Conservation (phyloP, 2,113 vertebrate species). For the Holacanthus passer region DNA sequence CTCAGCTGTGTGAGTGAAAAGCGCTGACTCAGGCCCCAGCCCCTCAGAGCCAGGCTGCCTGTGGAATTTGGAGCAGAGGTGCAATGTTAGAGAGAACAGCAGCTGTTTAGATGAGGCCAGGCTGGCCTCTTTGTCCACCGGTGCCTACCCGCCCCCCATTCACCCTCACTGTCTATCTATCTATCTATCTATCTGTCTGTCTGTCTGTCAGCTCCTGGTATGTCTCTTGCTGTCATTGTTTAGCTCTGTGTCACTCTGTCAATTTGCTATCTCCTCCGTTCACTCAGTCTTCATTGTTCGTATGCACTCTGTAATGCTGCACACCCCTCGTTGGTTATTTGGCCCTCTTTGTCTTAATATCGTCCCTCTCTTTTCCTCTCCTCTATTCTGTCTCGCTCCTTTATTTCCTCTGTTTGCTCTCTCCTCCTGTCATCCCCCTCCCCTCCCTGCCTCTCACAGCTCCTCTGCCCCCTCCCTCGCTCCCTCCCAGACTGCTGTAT, state of each 20-base stretch:
- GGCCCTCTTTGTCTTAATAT: constrained; percentile 9
- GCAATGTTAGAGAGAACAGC: constrained; percentile 75
- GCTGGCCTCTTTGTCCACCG: constrained; percentile 67
- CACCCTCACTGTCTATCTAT: not conserved
- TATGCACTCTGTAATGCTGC: not conserved
- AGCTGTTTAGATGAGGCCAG: constrained; percentile 79
- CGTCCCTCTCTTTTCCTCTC: constrained; percentile 4
- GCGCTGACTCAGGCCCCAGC: constrained; percentile 82
- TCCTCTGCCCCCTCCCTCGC: constrained; percentile 33
- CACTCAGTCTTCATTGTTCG: not conserved
- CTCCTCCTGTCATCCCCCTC: constrained; percentile 10
- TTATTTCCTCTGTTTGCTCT: constrained; percentile 36
- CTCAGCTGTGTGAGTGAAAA: constrained; percentile 69
- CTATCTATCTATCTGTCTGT: constrained; percentile 19
- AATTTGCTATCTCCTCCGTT: not conserved
- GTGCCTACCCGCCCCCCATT: constrained; percentile 10
- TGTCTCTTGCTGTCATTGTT: constrained; percentile 25
- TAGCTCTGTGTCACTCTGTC: not conserved
- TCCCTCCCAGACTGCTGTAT: constrained; percentile 56
- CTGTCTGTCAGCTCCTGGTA: constrained; percentile 11
- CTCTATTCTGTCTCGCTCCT: constrained; percentile 23
- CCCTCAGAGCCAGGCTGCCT: constrained; percentile 67
- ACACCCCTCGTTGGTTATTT: constrained; percentile 1
- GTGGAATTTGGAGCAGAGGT: constrained; percentile 82
- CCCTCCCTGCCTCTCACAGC: constrained; percentile 25